Percentiles rank a stretch among this genome's conserved stretches.
These are phyloP conservation scores for Triops cancriformis DNA, from an alignment of 1,140 invertebrate genomes.

Conservation along the genomic window DNA sequence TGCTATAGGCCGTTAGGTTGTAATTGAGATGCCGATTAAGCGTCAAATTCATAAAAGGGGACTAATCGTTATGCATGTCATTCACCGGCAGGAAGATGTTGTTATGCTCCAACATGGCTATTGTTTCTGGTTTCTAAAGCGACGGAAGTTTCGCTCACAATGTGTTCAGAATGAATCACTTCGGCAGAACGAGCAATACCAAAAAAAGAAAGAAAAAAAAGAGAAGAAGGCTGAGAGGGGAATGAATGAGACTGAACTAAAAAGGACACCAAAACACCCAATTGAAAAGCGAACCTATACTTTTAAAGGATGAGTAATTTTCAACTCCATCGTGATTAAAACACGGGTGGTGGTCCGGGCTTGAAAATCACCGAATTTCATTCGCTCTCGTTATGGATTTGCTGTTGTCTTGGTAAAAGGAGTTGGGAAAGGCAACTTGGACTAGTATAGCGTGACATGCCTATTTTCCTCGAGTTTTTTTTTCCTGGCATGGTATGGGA, in stretches of 20 bases:
- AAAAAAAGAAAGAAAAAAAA: no score
- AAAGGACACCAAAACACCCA: neutral
- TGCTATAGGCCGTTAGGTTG: neutral
- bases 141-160: neutral
- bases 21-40: conserved; percentile 2
- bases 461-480: neutral
- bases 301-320: neutral
- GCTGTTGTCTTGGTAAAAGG: neutral
- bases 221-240: neutral
- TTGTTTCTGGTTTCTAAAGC: neutral
- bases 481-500: neutral
- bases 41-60: neutral
- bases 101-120: neutral
- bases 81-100: neutral
- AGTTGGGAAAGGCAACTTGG: neutral
- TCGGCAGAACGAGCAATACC: neutral
- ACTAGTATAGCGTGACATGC: neutral
- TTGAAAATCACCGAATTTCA: neutral
- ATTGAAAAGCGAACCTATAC: neutral
- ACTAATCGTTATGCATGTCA: neutral
- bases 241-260: neutral
- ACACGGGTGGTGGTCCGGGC: neutral
- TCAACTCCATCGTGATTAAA: neutral
- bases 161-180: neutral
- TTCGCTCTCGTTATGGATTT: neutral